Evolutionary conservation across 2,113 vertebrate genomes (phyloP).

Genomic region (Nannobrachium achirus): DNA sequence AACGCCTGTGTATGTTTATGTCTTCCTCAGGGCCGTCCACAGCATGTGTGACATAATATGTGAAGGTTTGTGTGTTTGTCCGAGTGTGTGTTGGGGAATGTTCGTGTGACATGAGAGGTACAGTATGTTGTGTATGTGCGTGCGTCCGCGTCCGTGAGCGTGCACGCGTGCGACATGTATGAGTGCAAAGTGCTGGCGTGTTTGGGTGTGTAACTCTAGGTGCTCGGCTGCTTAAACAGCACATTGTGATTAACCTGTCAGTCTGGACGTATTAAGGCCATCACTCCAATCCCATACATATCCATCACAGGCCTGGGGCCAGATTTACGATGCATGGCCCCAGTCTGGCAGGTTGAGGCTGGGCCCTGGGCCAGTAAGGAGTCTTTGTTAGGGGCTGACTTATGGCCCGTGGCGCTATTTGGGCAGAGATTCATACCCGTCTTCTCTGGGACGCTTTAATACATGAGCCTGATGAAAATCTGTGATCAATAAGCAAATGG

Average conservation of each 20-base stretch:
- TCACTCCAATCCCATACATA: slow-evolving; percentile 52
- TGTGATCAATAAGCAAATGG: slow-evolving; percentile 76
- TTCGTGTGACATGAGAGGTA: background rate
- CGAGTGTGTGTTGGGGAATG: background rate
- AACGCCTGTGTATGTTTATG: too few species aligned
- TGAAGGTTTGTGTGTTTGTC: slow-evolving; percentile 7
- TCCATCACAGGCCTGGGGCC: slow-evolving; percentile 43
- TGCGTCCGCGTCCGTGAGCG: too few species aligned
- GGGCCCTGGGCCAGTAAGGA: slow-evolving; percentile 28
- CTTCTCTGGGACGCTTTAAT: slow-evolving; percentile 59
- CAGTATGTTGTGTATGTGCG: slow-evolving; percentile 2
- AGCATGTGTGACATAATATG: background rate
- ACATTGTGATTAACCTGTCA: slow-evolving; percentile 63
- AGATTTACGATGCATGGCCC: slow-evolving; percentile 64
- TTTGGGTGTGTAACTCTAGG: slow-evolving; percentile 24
- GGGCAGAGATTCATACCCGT: slow-evolving; percentile 63
- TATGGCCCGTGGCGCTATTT: slow-evolving; percentile 53
- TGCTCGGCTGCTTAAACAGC: slow-evolving; percentile 56
- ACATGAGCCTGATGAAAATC: slow-evolving; percentile 73
- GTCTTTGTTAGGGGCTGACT: slow-evolving; percentile 54
- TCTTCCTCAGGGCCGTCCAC: too few species aligned
- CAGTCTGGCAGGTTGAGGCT: slow-evolving; percentile 48
- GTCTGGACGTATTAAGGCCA: slow-evolving; percentile 54
- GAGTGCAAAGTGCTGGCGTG: slow-evolving; percentile 21
- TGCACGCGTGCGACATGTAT: too few species aligned